Evolutionary conservation across 1,140 invertebrate species (phyloP), one percentile per base, ranked within the genome.

Genomic region (Aleiodes sp.): DNA sequence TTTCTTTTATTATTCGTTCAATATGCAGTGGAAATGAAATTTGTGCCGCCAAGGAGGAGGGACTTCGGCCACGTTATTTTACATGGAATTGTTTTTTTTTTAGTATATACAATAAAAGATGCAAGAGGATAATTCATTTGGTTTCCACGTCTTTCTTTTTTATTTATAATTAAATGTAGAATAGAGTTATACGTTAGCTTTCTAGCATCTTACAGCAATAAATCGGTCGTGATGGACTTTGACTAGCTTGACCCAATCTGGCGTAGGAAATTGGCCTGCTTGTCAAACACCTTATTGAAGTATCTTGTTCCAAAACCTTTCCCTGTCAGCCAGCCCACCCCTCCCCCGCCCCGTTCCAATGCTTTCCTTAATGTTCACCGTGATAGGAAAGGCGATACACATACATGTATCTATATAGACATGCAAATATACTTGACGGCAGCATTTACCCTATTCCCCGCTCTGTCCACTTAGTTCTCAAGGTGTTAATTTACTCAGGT

Each of bases 401-500:
- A 24, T 52, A 21, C 46, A n/a, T n/a, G n/a, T n/a, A n/a, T n/a
- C n/a, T n/a, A n/a, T n/a, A n/a, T n/a, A n/a, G n/a, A n/a, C n/a
- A n/a, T n/a, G n/a, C n/a, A n/a, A 52, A 52, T 52, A 52, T 21
- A n/a, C 26, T 21, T 52, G 8, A 12, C 21, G 46, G 21, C 9
- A 16, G 10, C 31, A 10, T 35, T 35, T 24, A 46, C 41, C 41
- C 10, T 46, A 46, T 16, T 6, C 4, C 31, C 31, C 31, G n/a
- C n/a, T n/a, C 10, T 35, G 31, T 31, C 63, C 60, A 57, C 43
- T 46, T 19, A 7, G 46, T 16, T 24, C 1, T 24, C 21, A 7
- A 24, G 65, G 39, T 59, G 73, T 71, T 82, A 82, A 84, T 84
- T 84, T 80, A 75, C 62, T 75, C 65, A 59, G 66, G 59, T 68